These are phyloP conservation scores for Ophraella communa DNA, from an alignment of 2,888 invertebrate genomes.

Conservation along the genomic window DNA sequence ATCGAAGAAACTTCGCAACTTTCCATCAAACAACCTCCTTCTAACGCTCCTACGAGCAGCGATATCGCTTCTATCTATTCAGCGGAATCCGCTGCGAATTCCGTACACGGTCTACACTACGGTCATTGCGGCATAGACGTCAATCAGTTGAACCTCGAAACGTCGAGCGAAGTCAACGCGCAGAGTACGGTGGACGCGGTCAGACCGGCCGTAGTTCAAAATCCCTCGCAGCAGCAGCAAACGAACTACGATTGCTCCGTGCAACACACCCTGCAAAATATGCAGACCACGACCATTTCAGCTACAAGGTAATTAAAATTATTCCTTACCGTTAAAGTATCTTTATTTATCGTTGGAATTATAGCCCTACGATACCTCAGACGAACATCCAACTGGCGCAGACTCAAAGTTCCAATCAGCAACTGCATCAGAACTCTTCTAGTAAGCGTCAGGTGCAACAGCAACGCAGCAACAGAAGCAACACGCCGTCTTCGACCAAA, in stretches of 20 bases:
- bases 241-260: conserved; percentile 74
- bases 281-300: conserved; percentile 53
- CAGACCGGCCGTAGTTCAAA: conserved; percentile 64
- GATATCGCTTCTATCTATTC: conserved; percentile 83
- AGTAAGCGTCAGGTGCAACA: conserved; percentile 56
- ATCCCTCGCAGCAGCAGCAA: conserved; percentile 55
- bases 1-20: conserved; percentile 30
- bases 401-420: conserved; percentile 41
- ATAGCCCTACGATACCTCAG: conserved; percentile 57
- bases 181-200: conserved; percentile 72
- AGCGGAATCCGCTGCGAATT: conserved; percentile 83
- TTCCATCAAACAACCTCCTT: conserved; percentile 39
- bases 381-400: conserved; percentile 50
- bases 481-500: conserved; percentile 57
- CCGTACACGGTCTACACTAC: conserved; percentile 79
- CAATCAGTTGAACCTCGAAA: conserved; percentile 83
- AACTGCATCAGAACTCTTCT: conserved; percentile 47
- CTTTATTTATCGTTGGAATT: not conserved
- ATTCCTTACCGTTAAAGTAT: not conserved
- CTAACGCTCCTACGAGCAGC: conserved; percentile 58
- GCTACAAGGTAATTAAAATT: conserved; percentile 41
- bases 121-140: conserved; percentile 82
- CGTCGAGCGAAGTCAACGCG: conserved; percentile 84
- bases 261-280: conserved; percentile 52
- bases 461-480: conserved; percentile 49